Percentiles rank a stretch among this genome's conserved stretches.
phyloP scores from a whole-genome alignment of 2,113 vertebrate species.

The Nanorana parkeri region DNA sequence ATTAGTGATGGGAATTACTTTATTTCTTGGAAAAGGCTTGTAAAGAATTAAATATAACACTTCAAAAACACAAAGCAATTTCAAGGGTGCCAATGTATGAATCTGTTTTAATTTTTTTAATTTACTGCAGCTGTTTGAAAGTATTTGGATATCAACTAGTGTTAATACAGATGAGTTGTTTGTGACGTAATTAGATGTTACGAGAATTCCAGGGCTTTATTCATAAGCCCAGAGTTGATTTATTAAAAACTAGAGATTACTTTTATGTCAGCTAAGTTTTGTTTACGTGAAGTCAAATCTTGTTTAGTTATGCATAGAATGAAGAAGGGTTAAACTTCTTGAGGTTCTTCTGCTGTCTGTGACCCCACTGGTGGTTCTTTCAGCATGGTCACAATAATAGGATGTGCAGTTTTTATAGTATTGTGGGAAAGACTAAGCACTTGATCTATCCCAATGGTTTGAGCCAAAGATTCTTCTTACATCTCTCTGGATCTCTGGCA shows the following conservation, averaged over 20 bases:
- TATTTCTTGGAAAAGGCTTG: too few species aligned
- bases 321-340: not conserved
- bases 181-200: slow-evolving; percentile 4
- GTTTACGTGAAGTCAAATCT: not conserved
- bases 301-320: too few species aligned
- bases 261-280: not conserved
- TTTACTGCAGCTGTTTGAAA: not conserved
- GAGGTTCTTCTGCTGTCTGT: too few species aligned
- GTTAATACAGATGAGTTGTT: not conserved
- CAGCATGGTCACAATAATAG: too few species aligned
- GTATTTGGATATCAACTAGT: slow-evolving; percentile 4
- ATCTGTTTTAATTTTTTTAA: slow-evolving; percentile 19
- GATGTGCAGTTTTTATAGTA: too few species aligned
- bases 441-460: too few species aligned
- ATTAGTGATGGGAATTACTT: too few species aligned
- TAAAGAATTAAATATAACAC: not conserved
- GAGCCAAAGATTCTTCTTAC: too few species aligned
- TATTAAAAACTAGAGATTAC: not conserved
- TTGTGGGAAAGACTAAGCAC: too few species aligned
- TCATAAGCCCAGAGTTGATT: not conserved
- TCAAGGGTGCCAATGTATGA: slow-evolving; percentile 2
- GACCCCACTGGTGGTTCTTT: too few species aligned
- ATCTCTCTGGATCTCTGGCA: too few species aligned
- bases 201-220: not conserved
- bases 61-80: slow-evolving; percentile 6